Evolutionary conservation across 2,888 invertebrate species (phyloP), one percentile per base, ranked within the genome.

Genomic region (Caradrina clavipalpis): DNA sequence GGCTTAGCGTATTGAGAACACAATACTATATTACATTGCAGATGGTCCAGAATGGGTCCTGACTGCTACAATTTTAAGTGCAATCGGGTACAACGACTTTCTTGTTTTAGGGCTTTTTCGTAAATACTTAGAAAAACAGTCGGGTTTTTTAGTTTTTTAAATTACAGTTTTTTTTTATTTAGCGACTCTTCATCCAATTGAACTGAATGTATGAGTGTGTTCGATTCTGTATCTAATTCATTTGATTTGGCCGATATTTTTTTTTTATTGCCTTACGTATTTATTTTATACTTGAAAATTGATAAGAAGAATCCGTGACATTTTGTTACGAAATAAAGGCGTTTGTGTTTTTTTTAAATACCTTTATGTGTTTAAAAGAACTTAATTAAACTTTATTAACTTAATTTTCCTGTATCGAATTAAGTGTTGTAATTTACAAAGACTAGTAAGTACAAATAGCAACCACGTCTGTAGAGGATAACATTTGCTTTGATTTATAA

Each of bases 301-400:
- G 75, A 79, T 75, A 76, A 76, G 68, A 61, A 60, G 7, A 8
- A 61, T 39, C 76, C 61, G 74, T 76, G 68, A 67, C 57, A 74
- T 76, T 79, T 75, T 58, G 15, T 50, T 31, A 45, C 11, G 56
- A 77, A 47, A 76, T 55, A 10, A 50, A 47, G n/a, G 17, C 22
- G 2, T 67, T 50, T n/a, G 0, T 55, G 50, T 7, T 3, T 17
- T 17, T 15, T 45, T 45, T 17, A 45, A 45, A 45, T 45, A 45
- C 45, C 5, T 45, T 45, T 45, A 11, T 13, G 15, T 6, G 4
- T 2, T 0, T 4, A 45, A 31, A 26, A 8, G 1, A 26, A 5
- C 2, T 7, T 47, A n/a, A n/a, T n/a, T n/a, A n/a, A n/a, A n/a
- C n/a, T n/a, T n/a, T n/a, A n/a, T n/a, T n/a, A 26, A 5, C 2